Base-by-base conservation (phyloP, 1,140 invertebrate genomes). In the Camponotus vicinus region DNA sequence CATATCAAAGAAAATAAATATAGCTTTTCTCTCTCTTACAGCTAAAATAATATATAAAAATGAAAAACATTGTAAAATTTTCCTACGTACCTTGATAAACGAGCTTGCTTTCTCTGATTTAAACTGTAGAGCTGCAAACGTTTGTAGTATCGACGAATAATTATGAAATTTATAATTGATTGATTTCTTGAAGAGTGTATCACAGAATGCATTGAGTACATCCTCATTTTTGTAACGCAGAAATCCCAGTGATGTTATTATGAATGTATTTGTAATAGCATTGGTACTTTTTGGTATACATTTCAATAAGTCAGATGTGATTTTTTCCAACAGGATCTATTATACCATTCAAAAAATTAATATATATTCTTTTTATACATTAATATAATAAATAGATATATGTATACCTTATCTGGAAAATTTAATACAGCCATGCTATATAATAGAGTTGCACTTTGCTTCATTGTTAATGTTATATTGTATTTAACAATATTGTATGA, bases 401-500 rank as follows among this genome's bases (percentile, higher is more conserved):
- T 40, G 7, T 8, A 8, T 75, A 75, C 79, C 79, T 61, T 83
- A 34, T 83, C 79, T 49, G 32, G 40, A 75, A 83, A 83, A 83
- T 61, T 83, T 2, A 83, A 57, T 63, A 73, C 4, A 21, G 69
- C 67, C 69, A 83, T 73, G 27, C 69, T 83, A 15, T 83, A 83
- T 11, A 83, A 73, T 6, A 83, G 32, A 73, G 40, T 49, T 6
- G 79, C 40, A n/a, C 79, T 73, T 21, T 83, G 69, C 3, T 83
- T 73, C n/a, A 83, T 7, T 49, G 61, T 34, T 63, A 83, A 61
- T n/a, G 11, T 45, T n/a, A 18, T 13, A 0, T 83, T 83, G 1
- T 83, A 83, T 18, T 83, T 73, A 6, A 73, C 69, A 37, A 83
- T 83, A 37, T 83, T 83, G 32, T 83, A 75, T 7, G 79, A 73